Percentiles rank a stretch among this genome's conserved stretches.
Evolutionary conservation across 2,888 invertebrate genomes (phyloP).

Genomic region (Drosophila longiperda): DNA sequence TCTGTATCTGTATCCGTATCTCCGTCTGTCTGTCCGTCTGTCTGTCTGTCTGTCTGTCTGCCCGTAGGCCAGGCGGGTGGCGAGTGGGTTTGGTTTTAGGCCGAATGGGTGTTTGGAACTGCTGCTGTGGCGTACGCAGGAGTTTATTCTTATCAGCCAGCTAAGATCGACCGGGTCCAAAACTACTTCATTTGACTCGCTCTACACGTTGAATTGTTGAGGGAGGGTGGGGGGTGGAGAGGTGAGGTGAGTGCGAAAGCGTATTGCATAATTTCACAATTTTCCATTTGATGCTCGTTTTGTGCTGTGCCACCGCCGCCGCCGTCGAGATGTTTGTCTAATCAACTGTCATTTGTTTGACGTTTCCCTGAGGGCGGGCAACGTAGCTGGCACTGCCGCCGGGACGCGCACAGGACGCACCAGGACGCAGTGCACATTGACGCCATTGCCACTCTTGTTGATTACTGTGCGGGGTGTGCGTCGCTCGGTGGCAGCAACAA

Average conservation of each 20-base stretch:
- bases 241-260: conserved; percentile 61
- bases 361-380: conserved; percentile 81
- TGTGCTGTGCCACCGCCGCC: conserved; percentile 50
- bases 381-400: conserved; percentile 51
- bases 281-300: conserved; percentile 84
- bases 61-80: conserved; percentile 47
- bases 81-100: neutral
- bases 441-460: conserved; percentile 78
- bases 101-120: conserved; percentile 53
- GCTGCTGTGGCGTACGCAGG: conserved; percentile 67
- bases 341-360: conserved; percentile 85
- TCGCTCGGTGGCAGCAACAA: conserved; percentile 54
- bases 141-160: conserved; percentile 75
- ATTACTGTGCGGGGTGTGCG: conserved; percentile 65
- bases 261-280: conserved; percentile 84
- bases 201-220: neutral
- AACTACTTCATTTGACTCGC: conserved; percentile 76
- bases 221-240: neutral
- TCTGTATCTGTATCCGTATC: conserved; percentile 34
- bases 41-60: conserved; percentile 12
- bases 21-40: conserved; percentile 2
- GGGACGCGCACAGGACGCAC: conserved; percentile 46
- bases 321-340: conserved; percentile 83
- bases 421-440: conserved; percentile 65
- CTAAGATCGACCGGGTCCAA: conserved; percentile 73